Base-by-base conservation (phyloP, 2,888 invertebrate genomes). In the Ophioninae sp. region DNA sequence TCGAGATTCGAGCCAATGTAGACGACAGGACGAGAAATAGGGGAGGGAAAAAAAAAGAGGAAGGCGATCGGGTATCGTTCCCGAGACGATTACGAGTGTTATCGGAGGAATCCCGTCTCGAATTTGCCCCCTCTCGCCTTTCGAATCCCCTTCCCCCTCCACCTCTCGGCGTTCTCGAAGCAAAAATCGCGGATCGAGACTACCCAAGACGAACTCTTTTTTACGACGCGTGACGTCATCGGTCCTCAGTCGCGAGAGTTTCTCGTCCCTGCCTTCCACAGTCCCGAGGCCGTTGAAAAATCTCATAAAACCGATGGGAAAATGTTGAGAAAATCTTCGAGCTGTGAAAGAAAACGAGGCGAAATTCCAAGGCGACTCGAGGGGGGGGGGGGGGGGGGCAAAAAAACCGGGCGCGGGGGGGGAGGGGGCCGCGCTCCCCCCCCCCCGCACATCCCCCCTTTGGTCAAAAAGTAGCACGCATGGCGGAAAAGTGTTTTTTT, bases 71-170 rank as follows among this genome's bases (percentile, higher is more conserved):
- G 57, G 70, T 84, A 72, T 70, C 81, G 61, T 68, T 61, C 72
- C 57, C 64, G 57, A 77, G 76, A 73, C 70, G 79, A 59, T 62
- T 62, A 56, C 30, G 72, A 79, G 62, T 64, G 80, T 81, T 84
- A 81, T 72, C 81, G 78, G 67, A 81, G 81, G 74, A 83, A 78
- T 81, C 56, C 30, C 50, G 80, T 81, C 79, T 84, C 83, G 64
- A 65, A 81, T 84, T 78, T 41, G 75, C 17, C 30, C 56, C 61
- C 37, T 8, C 64, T 50, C 41, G 17, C 41, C 7, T 39, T 7
- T 7, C 7, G n/a, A 56, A 30, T n/a, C 44, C 13, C 13, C n/a
- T n/a, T 44, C 8, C 44, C 10, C 13, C 13, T 13, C 13, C 10
- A 3, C 44, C 44, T 5, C 44, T 5, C 39, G 39, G 44, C 13